Evolutionary conservation across 2,888 invertebrate genomes (phyloP).

Genomic region (Caenorhabditis angaria): DNA sequence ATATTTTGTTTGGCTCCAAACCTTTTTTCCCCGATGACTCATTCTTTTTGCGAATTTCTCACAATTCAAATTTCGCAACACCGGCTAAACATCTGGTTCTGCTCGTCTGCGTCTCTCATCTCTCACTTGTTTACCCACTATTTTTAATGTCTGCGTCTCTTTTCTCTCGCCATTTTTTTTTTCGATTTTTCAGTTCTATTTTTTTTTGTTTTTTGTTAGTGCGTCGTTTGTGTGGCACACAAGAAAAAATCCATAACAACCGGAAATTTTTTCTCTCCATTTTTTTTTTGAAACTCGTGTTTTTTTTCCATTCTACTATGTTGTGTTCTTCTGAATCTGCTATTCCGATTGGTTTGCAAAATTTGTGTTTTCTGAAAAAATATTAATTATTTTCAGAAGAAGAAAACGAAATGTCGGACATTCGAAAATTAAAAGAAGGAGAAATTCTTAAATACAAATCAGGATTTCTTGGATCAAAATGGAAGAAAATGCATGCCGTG

Average conservation of each 20-base stretch:
- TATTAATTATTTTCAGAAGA: background rate
- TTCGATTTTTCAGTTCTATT: background rate
- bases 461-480: slow-evolving; percentile 62
- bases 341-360: background rate
- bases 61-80: background rate
- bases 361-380: background rate
- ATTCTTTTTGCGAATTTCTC: no score
- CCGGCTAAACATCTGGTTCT: background rate
- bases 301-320: background rate
- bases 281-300: background rate
- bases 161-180: background rate
- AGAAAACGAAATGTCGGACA: slow-evolving; percentile 20
- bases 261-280: background rate
- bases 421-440: slow-evolving; percentile 67
- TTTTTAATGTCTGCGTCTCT: background rate
- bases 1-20: no score
- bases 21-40: background rate
- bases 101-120: background rate
- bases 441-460: slow-evolving; percentile 60
- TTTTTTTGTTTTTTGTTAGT: background rate
- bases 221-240: background rate
- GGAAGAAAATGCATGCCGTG: slow-evolving; percentile 63
- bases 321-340: slow-evolving; percentile 1
- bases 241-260: background rate
- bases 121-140: background rate